These are phyloP conservation scores for Puntigrus tetrazona DNA, from an alignment of 2,113 vertebrate genomes.

Conservation along the genomic window DNA sequence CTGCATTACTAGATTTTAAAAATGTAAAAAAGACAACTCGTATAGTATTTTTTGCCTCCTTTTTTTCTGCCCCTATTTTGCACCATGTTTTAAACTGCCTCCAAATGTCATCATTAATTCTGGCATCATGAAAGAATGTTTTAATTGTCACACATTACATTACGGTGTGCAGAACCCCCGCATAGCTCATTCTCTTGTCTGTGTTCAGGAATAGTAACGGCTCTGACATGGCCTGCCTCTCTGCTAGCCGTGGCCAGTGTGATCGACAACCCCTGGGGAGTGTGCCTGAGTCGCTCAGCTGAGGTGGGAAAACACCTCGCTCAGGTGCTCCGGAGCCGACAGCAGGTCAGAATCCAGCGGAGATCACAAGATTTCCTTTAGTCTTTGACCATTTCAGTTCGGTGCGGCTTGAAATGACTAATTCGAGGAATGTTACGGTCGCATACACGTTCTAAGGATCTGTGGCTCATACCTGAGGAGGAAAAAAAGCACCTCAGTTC, in stretches of 20 bases:
- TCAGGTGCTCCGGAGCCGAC: slow-evolving; percentile 85
- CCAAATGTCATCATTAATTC: neutral
- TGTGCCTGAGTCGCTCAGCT: slow-evolving; percentile 90
- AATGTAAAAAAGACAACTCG: neutral
- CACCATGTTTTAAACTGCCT: neutral
- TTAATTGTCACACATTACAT: neutral
- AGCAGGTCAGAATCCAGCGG: slow-evolving; percentile 80
- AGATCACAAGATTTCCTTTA: neutral
- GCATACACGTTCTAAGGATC: neutral
- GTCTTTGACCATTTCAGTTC: neutral
- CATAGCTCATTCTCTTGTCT: slow-evolving; percentile 8
- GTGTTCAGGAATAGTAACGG: slow-evolving; percentile 85
- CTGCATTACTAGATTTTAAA: too few species aligned
- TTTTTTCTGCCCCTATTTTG: neutral
- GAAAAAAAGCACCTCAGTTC: neutral
- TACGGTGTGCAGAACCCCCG: neutral
- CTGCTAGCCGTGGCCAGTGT: slow-evolving; percentile 86
- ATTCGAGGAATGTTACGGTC: neutral
- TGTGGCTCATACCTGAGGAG: neutral
- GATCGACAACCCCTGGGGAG: slow-evolving; percentile 97
- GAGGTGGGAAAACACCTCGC: slow-evolving; percentile 96
- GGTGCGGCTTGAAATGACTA: neutral
- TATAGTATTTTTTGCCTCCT: neutral
- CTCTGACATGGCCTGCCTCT: slow-evolving; percentile 90
- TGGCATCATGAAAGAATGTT: neutral